These are phyloP conservation scores for Cheilosia variabilis DNA, from an alignment of 2,888 invertebrate species.

Conservation along the genomic window DNA sequence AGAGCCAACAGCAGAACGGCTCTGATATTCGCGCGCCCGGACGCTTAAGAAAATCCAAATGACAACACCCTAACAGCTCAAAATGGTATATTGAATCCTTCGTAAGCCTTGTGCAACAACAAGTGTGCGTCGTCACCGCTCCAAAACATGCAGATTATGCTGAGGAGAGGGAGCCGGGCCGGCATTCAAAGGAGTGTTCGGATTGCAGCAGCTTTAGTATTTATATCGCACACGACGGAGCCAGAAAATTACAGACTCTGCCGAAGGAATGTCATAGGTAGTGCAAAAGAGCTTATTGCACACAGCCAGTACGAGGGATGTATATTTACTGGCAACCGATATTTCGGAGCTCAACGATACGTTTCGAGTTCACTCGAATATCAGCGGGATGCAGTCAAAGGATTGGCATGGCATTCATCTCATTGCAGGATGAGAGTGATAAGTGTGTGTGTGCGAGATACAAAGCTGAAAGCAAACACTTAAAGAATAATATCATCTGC, in stretches of 20 bases:
- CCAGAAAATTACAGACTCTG: slow-evolving; percentile 15
- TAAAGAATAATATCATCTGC: slow-evolving; percentile 41
- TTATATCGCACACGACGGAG: slow-evolving; percentile 32
- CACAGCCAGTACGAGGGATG: slow-evolving; percentile 4
- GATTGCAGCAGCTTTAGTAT: slow-evolving; percentile 38
- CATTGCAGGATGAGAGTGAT: slow-evolving; percentile 5
- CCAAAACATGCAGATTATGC: slow-evolving; percentile 44
- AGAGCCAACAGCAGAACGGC: neutral
- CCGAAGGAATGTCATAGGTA: neutral
- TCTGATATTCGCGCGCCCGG: slow-evolving; percentile 31
- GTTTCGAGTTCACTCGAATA: slow-evolving; percentile 43
- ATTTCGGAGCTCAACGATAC: slow-evolving; percentile 21
- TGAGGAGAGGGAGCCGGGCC: neutral
- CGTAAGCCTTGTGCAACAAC: slow-evolving; percentile 54
- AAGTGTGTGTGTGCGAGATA: neutral
- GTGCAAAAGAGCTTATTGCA: slow-evolving; percentile 42
- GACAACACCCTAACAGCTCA: slow-evolving; percentile 48
- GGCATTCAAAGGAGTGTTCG: neutral
- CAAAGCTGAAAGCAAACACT: neutral
- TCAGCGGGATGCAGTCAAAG: slow-evolving; percentile 47
- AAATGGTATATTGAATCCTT: slow-evolving; percentile 54
- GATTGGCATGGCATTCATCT: slow-evolving; percentile 45
- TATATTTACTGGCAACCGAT: slow-evolving; percentile 47
- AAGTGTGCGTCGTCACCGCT: slow-evolving; percentile 36
- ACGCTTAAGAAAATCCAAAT: slow-evolving; percentile 53